phyloP scores from a whole-genome alignment of 2,888 invertebrate genomes.

The Sialis lutaria region DNA sequence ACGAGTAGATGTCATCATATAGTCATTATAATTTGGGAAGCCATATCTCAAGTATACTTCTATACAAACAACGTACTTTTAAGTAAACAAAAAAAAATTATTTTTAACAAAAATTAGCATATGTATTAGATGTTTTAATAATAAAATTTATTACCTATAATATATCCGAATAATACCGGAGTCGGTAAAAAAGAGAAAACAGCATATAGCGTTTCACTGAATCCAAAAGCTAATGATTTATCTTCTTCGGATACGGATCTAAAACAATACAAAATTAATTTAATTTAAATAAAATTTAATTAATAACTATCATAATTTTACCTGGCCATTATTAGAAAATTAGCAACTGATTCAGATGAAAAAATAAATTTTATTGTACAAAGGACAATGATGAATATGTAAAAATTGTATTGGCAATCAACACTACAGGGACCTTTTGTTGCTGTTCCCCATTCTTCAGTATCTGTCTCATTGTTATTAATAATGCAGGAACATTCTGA shows the following conservation, averaged over 20 bases:
- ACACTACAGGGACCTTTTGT: conserved; percentile 34
- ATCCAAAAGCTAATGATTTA: conserved; percentile 53
- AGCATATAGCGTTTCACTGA: conserved; percentile 48
- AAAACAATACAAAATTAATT: conserved; percentile 9
- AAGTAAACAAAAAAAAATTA: no score
- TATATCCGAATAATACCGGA: conserved; percentile 57
- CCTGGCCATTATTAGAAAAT: conserved; percentile 40
- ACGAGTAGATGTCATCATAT: no score
- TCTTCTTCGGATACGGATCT: conserved; percentile 56
- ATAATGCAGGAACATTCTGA: conserved; percentile 31
- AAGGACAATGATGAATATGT: conserved; percentile 32
- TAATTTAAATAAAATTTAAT: not conserved
- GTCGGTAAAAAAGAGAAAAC: conserved; percentile 58
- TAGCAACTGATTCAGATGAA: conserved; percentile 40
- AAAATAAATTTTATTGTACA: conserved; percentile 39
- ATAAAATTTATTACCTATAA: conserved; percentile 32
- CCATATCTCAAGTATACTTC: no score
- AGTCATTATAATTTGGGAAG: no score
- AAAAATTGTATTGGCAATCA: conserved; percentile 35
- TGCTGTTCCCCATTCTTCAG: conserved; percentile 21
- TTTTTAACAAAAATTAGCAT: no score
- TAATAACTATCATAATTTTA: conserved; percentile 13
- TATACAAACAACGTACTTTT: no score
- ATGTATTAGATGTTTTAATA: no score
- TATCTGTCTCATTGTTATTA: conserved; percentile 4